These are phyloP conservation scores for Gila robusta DNA, from an alignment of 2,797 vertebrate genomes.

Conservation along the genomic window DNA sequence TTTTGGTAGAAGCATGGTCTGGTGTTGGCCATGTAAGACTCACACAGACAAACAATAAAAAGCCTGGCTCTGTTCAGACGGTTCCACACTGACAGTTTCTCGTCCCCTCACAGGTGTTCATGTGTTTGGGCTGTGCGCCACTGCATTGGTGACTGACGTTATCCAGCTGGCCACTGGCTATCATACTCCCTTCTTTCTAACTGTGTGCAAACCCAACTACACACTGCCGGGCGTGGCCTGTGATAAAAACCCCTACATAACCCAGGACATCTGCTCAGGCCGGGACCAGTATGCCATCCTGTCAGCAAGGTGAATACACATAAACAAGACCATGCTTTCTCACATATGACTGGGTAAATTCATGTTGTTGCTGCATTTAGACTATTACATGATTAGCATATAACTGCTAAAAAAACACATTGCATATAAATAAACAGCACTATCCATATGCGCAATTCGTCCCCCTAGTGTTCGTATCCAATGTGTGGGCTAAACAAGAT, in stretches of 20 bases:
- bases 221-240: conserved; percentile 91
- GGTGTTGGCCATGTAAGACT: neutral
- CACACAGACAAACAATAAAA: conserved; percentile 31
- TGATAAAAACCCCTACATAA: conserved; percentile 91
- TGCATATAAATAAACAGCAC: neutral
- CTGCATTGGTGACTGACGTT: conserved; percentile 92
- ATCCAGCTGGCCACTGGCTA: conserved; percentile 96
- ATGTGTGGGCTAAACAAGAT: neutral
- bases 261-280: conserved; percentile 93
- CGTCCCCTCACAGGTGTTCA: conserved; percentile 85
- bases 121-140: conserved; percentile 95
- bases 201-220: conserved; percentile 97
- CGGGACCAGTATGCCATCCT: conserved; percentile 92
- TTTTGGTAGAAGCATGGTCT: conserved; percentile 52
- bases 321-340: conserved; percentile 25
- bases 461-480: neutral
- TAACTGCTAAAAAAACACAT: neutral
- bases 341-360: neutral
- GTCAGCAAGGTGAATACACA: conserved; percentile 84
- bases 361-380: neutral
- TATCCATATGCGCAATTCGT: neutral
- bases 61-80: conserved; percentile 6
- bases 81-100: neutral
- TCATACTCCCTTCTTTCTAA: conserved; percentile 96
- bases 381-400: neutral